Base-by-base conservation (phyloP, 2,113 vertebrate genomes). In the Heterotis niloticus region DNA sequence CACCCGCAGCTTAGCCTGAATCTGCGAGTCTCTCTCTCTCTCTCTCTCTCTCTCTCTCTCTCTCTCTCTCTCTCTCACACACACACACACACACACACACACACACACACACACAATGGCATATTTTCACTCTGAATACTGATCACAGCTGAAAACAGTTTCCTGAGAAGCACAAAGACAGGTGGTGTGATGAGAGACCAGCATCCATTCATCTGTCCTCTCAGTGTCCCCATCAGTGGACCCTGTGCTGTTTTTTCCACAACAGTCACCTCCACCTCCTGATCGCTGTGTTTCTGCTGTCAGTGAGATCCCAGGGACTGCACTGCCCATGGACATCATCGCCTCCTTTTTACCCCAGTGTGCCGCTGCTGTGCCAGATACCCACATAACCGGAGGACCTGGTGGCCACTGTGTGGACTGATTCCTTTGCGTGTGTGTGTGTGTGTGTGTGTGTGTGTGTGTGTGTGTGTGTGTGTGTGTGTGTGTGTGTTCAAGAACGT, bases 111-210 rank as follows among this genome's bases (percentile, higher is more conserved):
- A 54, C 28, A 73, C 20, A 71, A 9, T 24, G 18, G 20, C 23
- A 67, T 64, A 77, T 29, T 23, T 56, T 28, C 7, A 44, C 2
- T 44, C 34, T 24, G 28, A 10, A 44, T 52, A 57, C 64, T 81
- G 54, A 78, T 34, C 76, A 54, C 20, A n/a, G 64, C n/a, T 64
- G 34, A 64, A 44, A 26, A 77, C 26, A 54, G 64, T 75, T 75
- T 59, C 24, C 57, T 67, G 62, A 75, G 54, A 68, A 78, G 65
- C 64, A 69, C 79, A 80, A 66, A 5, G 29, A 68, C 51, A 60
- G 29, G 64, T 65, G 51, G 70, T 68, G 54, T 67, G 65, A 80
- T 57, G 67, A 51, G 75, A 80, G 73, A 80, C 34, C n/a, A 74
- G 28, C 34, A 44, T 44, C 34, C 34, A 7, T 44, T 44, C 34